phyloP scores from a whole-genome alignment of 2,888 invertebrate genomes.

The Pomacea canaliculata region DNA sequence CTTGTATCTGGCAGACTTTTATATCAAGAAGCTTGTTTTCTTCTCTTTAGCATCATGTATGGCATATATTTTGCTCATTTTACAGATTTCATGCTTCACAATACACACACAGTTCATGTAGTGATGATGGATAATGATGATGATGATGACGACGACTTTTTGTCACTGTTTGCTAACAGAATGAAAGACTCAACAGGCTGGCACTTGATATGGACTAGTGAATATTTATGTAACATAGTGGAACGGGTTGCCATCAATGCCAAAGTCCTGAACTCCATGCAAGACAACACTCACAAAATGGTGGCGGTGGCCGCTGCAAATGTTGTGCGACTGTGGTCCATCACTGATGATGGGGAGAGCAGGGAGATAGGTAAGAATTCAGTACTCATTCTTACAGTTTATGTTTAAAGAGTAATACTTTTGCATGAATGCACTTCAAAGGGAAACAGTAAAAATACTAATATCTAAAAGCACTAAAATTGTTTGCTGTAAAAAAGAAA shows the following conservation, averaged over 20 bases:
- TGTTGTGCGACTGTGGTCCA: slow-evolving; percentile 83
- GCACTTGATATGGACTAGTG: slow-evolving; percentile 94
- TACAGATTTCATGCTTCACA: not conserved
- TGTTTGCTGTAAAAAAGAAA: no score
- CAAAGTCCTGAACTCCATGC: slow-evolving; percentile 69
- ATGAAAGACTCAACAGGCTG: slow-evolving; percentile 97
- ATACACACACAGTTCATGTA: no score
- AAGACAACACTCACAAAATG: slow-evolving; percentile 78
- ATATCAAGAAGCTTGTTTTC: no score
- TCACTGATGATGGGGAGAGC: slow-evolving; percentile 82
- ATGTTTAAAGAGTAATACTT: no score
- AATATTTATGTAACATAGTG: slow-evolving; percentile 88
- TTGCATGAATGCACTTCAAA: not conserved
- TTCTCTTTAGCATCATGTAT: no score
- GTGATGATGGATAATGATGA: no score
- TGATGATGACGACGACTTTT: no score
- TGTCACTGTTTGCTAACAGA: slow-evolving; percentile 69
- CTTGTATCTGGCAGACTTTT: no score
- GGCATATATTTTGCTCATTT: no score
- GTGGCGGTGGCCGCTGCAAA: slow-evolving; percentile 85
- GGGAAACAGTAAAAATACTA: not conserved
- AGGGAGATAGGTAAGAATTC: slow-evolving; percentile 77
- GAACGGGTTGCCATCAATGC: slow-evolving; percentile 92
- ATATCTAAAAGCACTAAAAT: no score
- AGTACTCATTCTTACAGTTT: no score